phyloP scores from a whole-genome alignment of 2,888 invertebrate species.

The Serrognathus titanus region DNA sequence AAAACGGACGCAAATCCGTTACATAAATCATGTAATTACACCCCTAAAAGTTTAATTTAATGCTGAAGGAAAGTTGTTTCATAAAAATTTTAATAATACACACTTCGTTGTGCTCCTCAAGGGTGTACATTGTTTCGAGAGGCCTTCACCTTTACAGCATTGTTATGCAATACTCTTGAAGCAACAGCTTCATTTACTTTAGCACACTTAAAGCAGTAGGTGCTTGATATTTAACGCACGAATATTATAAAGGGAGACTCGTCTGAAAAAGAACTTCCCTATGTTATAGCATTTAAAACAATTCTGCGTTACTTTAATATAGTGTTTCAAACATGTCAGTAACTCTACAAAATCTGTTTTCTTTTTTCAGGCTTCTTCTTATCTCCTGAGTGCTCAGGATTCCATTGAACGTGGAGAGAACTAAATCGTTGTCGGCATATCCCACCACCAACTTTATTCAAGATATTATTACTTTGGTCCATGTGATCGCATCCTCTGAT shows the following conservation, averaged over 20 bases:
- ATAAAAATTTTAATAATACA: no score
- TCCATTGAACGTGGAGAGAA: conserved; percentile 28
- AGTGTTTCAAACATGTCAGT: no score
- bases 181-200: background rate
- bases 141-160: no score
- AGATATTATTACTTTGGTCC: background rate
- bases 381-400: conserved; percentile 25
- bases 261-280: no score
- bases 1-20: no score
- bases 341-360: background rate
- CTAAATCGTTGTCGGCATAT: conserved; percentile 13
- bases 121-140: no score
- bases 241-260: background rate
- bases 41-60: background rate
- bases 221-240: background rate
- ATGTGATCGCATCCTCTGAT: background rate
- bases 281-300: no score
- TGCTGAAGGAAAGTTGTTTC: background rate
- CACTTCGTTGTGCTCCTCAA: no score
- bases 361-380: conserved; percentile 28
- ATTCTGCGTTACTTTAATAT: no score
- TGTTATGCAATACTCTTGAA: no score
- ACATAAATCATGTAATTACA: no score
- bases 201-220: background rate
- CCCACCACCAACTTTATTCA: background rate